Conservation (phyloP, 2,113 vertebrate species). For the Sylvilagus bachmani region DNA sequence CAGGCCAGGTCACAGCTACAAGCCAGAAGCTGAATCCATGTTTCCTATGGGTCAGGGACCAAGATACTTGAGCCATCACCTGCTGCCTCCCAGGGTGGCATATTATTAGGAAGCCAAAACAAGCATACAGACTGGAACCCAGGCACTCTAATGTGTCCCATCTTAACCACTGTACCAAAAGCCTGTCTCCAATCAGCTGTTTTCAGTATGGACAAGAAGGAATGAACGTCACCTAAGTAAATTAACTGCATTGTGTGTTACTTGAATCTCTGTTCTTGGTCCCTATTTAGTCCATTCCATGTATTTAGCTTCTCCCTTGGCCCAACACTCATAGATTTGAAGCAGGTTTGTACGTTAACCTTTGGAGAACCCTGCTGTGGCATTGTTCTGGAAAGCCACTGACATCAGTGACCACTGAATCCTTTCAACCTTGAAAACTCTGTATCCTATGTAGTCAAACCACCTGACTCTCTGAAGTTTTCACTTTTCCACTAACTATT, state of each 20-base stretch:
- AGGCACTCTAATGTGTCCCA: too few species aligned
- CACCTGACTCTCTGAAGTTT: background rate
- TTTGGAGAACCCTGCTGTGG: background rate
- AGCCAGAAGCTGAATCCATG: too few species aligned
- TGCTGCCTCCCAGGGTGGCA: too few species aligned
- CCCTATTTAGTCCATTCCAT: background rate
- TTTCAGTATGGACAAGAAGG: background rate
- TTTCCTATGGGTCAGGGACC: too few species aligned
- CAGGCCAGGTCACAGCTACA: too few species aligned
- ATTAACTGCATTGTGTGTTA: background rate
- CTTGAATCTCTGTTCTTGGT: constrained; percentile 25
- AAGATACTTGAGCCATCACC: too few species aligned
- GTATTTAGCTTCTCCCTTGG: background rate
- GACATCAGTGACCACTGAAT: background rate
- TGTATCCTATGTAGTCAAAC: background rate
- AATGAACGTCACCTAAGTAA: background rate
- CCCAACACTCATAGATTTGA: background rate
- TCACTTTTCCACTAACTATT: background rate
- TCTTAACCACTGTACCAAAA: too few species aligned
- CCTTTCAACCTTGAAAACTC: background rate
- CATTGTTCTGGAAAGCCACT: background rate
- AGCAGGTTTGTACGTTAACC: background rate
- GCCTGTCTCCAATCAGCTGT: background rate
- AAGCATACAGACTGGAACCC: too few species aligned
- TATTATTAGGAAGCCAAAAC: too few species aligned